Percentiles rank a stretch among this genome's conserved stretches.
Conservation (phyloP, 2,113 vertebrate species). For the Mastomys natalensis region DNA sequence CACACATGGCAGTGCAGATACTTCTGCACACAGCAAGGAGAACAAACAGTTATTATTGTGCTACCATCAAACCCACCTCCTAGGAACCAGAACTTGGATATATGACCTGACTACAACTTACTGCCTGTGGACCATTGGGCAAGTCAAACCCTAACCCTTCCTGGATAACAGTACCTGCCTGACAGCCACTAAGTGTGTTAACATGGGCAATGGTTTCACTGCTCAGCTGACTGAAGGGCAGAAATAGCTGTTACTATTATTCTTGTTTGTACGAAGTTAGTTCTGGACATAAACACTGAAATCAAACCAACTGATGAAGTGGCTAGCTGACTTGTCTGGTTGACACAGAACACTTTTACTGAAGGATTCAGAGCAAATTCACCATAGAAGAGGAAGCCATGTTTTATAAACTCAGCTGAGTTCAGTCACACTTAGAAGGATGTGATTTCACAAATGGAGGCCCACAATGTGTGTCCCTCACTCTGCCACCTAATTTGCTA, state of each 20-base stretch:
- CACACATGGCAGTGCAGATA: slow-evolving; percentile 64
- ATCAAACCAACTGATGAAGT: neutral
- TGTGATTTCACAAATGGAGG: neutral
- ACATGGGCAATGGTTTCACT: neutral
- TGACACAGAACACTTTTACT: neutral
- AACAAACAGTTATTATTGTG: slow-evolving; percentile 43
- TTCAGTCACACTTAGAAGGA: neutral
- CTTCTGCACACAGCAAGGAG: slow-evolving; percentile 51
- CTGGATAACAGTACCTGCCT: neutral
- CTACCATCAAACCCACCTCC: neutral
- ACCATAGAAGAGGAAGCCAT: neutral
- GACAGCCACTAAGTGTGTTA: neutral
- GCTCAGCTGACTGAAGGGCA: neutral
- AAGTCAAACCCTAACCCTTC: neutral
- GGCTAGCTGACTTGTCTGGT: neutral
- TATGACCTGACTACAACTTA: neutral
- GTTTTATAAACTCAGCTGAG: slow-evolving; percentile 20
- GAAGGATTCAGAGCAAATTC: neutral
- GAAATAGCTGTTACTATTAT: neutral
- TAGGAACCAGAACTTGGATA: neutral
- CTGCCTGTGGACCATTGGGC: neutral
- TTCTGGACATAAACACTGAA: neutral
- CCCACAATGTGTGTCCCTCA: neutral
- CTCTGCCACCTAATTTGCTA: neutral
- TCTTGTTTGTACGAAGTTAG: neutral